A percentile compares a stretch with the other conserved stretches of the same genome.
phyloP scores from a whole-genome alignment of 2,113 vertebrate species.

The Ophiodon elongatus region DNA sequence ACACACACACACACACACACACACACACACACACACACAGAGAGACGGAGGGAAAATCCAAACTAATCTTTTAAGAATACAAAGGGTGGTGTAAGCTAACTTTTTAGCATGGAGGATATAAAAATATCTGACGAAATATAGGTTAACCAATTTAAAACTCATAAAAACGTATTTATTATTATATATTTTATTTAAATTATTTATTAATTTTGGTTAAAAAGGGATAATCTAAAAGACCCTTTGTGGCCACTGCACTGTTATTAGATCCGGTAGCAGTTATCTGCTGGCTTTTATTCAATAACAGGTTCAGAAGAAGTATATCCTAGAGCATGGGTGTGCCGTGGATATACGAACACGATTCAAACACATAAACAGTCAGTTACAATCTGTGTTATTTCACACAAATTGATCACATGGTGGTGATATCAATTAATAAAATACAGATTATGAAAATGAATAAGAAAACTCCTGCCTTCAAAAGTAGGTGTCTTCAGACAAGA shows the following conservation, averaged over 20 bases:
- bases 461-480: neutral
- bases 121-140: neutral
- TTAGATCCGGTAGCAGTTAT: neutral
- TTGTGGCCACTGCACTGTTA: neutral
- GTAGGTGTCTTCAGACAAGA: neutral
- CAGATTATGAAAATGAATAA: constrained; percentile 22
- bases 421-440: too few relatives aligned
- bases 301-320: neutral
- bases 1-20: constrained; percentile 2
- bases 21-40: constrained; percentile 7
- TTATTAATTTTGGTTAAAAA: neutral
- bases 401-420: too few relatives aligned
- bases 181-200: too few relatives aligned
- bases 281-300: neutral
- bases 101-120: neutral
- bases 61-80: constrained; percentile 1
- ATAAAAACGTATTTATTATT: too few relatives aligned
- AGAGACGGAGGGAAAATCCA: neutral
- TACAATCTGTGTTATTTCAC: too few relatives aligned
- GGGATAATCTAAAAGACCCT: neutral
- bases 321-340: too few relatives aligned
- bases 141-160: neutral
- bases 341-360: too few relatives aligned
- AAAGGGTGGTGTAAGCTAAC: neutral
- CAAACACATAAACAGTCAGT: too few relatives aligned